Evolutionary conservation across 2,888 invertebrate genomes (phyloP).

Genomic region (Noctua pronuba): DNA sequence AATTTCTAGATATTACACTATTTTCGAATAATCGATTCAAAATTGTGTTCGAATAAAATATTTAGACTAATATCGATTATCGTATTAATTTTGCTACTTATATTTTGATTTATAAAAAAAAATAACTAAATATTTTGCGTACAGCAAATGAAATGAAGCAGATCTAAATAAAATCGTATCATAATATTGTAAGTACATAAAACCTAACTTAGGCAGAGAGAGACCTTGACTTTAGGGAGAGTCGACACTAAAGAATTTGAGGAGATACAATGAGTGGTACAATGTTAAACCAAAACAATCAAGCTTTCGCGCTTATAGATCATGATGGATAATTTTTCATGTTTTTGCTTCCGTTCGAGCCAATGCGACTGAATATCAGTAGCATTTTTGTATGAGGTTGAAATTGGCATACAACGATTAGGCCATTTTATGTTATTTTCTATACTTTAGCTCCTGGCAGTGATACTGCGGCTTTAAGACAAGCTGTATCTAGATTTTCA

Average conservation of each 20-base stretch:
- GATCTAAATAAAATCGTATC: slow-evolving; percentile 60
- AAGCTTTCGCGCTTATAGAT: neutral
- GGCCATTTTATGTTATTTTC: neutral
- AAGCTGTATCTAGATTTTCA: slow-evolving; percentile 19
- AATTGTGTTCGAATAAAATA: slow-evolving; percentile 35
- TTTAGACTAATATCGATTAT: slow-evolving; percentile 29
- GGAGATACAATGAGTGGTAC: slow-evolving; percentile 20
- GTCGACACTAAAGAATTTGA: slow-evolving; percentile 41
- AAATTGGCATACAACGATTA: neutral
- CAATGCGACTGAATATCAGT: neutral
- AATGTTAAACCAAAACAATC: neutral
- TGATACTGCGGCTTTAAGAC: neutral
- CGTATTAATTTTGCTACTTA: slow-evolving; percentile 25
- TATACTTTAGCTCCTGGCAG: neutral
- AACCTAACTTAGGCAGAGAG: slow-evolving; percentile 56
- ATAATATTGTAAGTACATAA: slow-evolving; percentile 66
- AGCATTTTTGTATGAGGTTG: neutral
- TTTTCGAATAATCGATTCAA: slow-evolving; percentile 24
- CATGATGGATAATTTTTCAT: neutral
- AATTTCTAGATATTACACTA: slow-evolving; percentile 22
- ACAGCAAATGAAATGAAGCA: slow-evolving; percentile 46
- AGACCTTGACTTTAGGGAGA: slow-evolving; percentile 55
- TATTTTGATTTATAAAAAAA: slow-evolving; percentile 13
- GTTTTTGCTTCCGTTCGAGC: neutral
- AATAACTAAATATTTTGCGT: slow-evolving; percentile 20